Percentiles rank a stretch among this genome's conserved stretches.
Evolutionary conservation across 2,797 vertebrate genomes (phyloP).

Genomic region (Falco berigora): DNA sequence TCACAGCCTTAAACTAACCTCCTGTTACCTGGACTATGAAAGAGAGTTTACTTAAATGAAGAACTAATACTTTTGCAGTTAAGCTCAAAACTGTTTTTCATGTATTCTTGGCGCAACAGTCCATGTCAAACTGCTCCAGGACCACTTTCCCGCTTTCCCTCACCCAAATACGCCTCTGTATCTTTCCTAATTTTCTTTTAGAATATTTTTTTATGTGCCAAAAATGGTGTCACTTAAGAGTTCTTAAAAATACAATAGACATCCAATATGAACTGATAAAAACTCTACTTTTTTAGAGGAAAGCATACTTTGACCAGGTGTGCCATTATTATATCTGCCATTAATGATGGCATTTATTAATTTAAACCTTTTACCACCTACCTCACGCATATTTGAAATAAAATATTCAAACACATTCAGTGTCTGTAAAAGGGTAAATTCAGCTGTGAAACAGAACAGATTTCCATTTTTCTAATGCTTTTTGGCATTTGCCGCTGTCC

Average conservation of each 20-base stretch:
- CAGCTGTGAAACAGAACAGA: slow-evolving; percentile 48
- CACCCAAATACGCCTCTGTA: background rate
- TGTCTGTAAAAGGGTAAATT: slow-evolving; percentile 55
- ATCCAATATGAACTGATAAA: background rate
- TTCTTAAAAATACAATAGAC: background rate
- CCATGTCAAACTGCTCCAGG: background rate
- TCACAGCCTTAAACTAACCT: background rate
- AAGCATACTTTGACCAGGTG: background rate
- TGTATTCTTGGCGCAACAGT: background rate
- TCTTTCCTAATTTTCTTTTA: background rate
- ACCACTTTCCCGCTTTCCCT: background rate
- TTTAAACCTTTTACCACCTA: slow-evolving; percentile 10
- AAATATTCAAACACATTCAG: slow-evolving; percentile 68
- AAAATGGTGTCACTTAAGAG: background rate
- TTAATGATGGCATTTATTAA: slow-evolving; percentile 44
- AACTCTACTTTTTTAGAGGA: background rate
- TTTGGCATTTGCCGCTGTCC: slow-evolving; percentile 65
- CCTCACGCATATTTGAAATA: slow-evolving; percentile 46
- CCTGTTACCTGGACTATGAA: background rate
- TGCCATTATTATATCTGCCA: background rate
- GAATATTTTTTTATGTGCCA: background rate
- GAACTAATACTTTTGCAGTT: background rate
- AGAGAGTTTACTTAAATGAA: background rate
- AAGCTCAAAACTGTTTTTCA: background rate
- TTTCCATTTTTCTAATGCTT: slow-evolving; percentile 67